These are phyloP conservation scores for Phylloscopus trochilus DNA, from an alignment of 2,113 vertebrate species.

Conservation along the genomic window DNA sequence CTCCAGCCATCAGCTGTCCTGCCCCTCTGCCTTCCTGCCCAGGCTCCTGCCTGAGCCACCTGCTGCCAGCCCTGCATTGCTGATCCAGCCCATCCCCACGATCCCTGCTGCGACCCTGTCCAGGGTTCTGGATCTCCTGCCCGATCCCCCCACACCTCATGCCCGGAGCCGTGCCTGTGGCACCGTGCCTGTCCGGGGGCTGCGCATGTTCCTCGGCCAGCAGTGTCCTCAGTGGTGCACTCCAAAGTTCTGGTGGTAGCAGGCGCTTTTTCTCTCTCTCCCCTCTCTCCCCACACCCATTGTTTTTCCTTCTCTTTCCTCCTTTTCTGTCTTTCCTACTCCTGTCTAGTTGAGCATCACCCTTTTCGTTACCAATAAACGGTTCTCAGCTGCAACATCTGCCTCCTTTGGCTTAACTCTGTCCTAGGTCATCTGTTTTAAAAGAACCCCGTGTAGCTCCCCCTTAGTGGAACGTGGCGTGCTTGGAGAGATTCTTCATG, in stretches of 20 bases:
- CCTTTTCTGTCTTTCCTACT: not conserved
- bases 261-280: fast-evolving
- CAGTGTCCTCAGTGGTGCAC: fast-evolving
- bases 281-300: fast-evolving
- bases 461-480: not conserved
- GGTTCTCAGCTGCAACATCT: not conserved
- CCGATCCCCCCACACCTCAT: fast-evolving
- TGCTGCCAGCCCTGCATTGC: fast-evolving
- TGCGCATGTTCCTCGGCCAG: fast-evolving
- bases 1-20: not conserved
- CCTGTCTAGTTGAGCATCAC: not conserved
- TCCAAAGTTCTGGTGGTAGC: fast-evolving
- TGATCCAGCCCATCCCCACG: fast-evolving
- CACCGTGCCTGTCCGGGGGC: not conserved
- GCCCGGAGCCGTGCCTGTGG: not conserved
- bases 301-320: not conserved
- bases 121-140: not conserved
- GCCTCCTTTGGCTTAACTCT: not conserved
- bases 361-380: fast-evolving
- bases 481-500: not conserved
- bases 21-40: not conserved
- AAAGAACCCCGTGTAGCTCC: not conserved
- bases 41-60: too few species aligned
- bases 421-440: not conserved
- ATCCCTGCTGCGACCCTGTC: not conserved